Base-by-base conservation (phyloP, 2,888 invertebrate species). In the Drosophila meridiana region DNA sequence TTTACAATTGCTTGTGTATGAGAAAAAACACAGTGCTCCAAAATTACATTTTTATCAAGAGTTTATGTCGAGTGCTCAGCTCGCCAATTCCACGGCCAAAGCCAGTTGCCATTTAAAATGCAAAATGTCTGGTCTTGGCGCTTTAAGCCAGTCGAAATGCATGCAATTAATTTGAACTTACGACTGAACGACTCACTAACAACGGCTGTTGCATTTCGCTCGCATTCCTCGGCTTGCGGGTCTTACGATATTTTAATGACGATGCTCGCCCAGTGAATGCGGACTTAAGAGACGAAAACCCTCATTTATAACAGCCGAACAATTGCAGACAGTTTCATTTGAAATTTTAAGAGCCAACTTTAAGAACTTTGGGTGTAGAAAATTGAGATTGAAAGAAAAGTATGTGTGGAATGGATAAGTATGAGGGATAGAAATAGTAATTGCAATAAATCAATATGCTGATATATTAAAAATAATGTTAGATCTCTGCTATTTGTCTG, bases 81-180 rank as follows among this genome's bases (percentile, higher is more conserved):
- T 28, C 5, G 50, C 5, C 43, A 55, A 43, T 48, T 38, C 7
- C 43, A 26, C 13, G 14, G 40, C 53, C 40, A 63, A 69, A 62
- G 75, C 68, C 72, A 56, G 68, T 36, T 56, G 61, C 56, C 62
- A 63, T 66, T 86, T 72, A 69, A 86, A 80, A 80, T 86, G 86
- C 83, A 88, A 88, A 86, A 69, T 67, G 53, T 53, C 34, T 61
- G 30, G 36, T 65, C 71, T 69, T 65, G 55, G 34, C 55, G 58
- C 57, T 60, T 70, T 63, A 63, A 75, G 63, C 80, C 78, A 53
- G 53, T 76, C 76, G 66, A 86, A 83, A 48, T 87, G 84, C 79
- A 83, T 73, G 71, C 79, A 87, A 87, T 87, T 83, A 83, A 89
- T 81, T 83, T 83, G 55, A 77, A 69, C 80, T 78, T 75, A 77